Evolutionary conservation across 2,888 invertebrate species (phyloP), one percentile per base, ranked within the genome.

Genomic region (Mystacides longicornis): DNA sequence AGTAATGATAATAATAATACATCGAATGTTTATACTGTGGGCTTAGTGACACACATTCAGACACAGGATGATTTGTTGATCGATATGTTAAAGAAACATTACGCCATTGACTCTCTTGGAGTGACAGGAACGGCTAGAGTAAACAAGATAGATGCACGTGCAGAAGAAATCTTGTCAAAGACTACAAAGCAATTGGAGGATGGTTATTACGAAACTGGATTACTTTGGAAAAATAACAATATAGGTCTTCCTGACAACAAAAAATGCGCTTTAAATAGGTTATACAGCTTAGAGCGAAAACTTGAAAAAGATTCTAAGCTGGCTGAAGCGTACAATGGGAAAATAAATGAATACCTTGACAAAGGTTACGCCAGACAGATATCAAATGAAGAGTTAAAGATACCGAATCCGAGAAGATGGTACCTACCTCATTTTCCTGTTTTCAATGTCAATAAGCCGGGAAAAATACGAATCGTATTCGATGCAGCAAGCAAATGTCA

Each of bases 381-480:
- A 3, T 4, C 1, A 1, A n/a, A 1, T 2, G 53, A 53, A n/a
- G 23, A 16, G 14, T n/a, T n/a, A n/a, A n/a, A n/a, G n/a, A n/a
- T n/a, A n/a, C n/a, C n/a, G n/a, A n/a, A n/a, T n/a, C n/a, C n/a
- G 20, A 46, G 42, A 1, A 27, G 27, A 11, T 55, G 55, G 55
- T 60, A 53, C 31, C 21, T 62, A 46, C 55, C 58, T 19, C 62
- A 63, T 16, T 63, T 63, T 46, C 60, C 58, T 1, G 59, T 61
- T 0, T 55, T 37, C 3, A 63, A 64, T 45, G 56, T 55, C 3
- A 62, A 65, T 46, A 66, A 65, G 53, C 65, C 65, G 3, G 62
- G 59, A 1, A 65, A 64, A 49, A 33, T 67, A 0, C 54, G 66
- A 7, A 42, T 67, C 0, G 66, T 67, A 0, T 66, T 66, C 49